Evolutionary conservation across 1,140 invertebrate species (phyloP).

Genomic region (Neodiprion virginianus): DNA sequence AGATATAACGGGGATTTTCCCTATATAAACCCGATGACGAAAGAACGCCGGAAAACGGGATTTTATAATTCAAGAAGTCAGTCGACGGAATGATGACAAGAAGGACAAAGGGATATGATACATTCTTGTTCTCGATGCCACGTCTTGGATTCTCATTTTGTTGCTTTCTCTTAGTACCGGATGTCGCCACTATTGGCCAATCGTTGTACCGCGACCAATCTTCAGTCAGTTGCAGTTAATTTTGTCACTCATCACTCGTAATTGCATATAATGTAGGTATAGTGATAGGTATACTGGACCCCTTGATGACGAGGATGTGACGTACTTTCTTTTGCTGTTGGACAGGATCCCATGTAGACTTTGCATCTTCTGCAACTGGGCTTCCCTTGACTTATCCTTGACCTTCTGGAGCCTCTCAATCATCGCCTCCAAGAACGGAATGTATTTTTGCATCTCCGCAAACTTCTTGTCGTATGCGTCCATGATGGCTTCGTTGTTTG

Average conservation of each 20-base stretch:
- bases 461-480: constrained; percentile 68
- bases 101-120: not conserved
- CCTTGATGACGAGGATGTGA: constrained; percentile 16
- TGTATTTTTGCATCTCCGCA: constrained; percentile 70
- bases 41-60: too few relatives aligned
- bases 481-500: constrained; percentile 33
- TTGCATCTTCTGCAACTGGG: constrained; percentile 68
- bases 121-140: not conserved
- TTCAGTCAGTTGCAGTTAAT: not conserved
- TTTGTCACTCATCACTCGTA: not conserved
- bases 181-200: not conserved
- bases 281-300: not conserved
- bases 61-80: too few relatives aligned
- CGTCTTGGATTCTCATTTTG: not conserved
- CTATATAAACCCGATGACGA: too few relatives aligned
- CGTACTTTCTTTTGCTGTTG: constrained; percentile 68
- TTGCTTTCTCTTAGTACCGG: not conserved
- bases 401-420: constrained; percentile 66
- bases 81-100: not conserved
- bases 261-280: not conserved
- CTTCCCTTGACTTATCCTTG: constrained; percentile 61
- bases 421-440: constrained; percentile 71
- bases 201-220: not conserved
- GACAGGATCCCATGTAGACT: constrained; percentile 67
- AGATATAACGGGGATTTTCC: too few relatives aligned